Evolutionary conservation across 1,140 invertebrate genomes (phyloP), one percentile per base, ranked within the genome.

Genomic region (Probaryconus sp.): DNA sequence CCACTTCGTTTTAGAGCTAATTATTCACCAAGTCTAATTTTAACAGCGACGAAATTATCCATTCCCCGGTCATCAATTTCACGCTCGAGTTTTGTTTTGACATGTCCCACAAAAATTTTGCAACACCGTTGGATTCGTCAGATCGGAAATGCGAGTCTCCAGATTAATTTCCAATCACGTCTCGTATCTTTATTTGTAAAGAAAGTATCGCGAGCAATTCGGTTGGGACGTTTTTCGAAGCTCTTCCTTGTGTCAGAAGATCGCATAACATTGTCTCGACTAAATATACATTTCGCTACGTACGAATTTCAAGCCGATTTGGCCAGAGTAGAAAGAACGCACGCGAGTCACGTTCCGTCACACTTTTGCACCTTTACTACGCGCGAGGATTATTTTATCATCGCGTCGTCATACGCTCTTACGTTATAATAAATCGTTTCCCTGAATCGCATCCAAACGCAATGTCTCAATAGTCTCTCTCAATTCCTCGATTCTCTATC

Each of bases 221-320:
- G n/a, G 17, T 31, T 31, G 6, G 9, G 4, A n/a, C 10, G 30
- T 31, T 5, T 5, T 4, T 14, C 24, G n/a, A 21, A 14, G 47
- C 38, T 48, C 64, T 84, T 84, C 81, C 79, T 79, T 70, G 77
- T 80, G 79, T 73, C 81, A 79, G 75, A 11, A 47, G 45, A 40
- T 63, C 42, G 58, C 58, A 82, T 79, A 80, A 83, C 81, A 84
- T 85, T 83, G 83, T 85, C 63, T 56, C 58, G 76, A 82, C 84
- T 86, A 86, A 83, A 86, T 83, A 85, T 86, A 85, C 74, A 73
- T 65, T 72, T 68, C 77, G 74, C 51, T 64, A 78, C 81, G 51
- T 50, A 61, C 80, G 74, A 79, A 79, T 82, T 76, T 50, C 64
- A 79, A n/a, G 72, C 81, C 82, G 40, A 80, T 74, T 45, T 80